phyloP scores from a whole-genome alignment of 2,888 invertebrate genomes.

The Acronicta alni region DNA sequence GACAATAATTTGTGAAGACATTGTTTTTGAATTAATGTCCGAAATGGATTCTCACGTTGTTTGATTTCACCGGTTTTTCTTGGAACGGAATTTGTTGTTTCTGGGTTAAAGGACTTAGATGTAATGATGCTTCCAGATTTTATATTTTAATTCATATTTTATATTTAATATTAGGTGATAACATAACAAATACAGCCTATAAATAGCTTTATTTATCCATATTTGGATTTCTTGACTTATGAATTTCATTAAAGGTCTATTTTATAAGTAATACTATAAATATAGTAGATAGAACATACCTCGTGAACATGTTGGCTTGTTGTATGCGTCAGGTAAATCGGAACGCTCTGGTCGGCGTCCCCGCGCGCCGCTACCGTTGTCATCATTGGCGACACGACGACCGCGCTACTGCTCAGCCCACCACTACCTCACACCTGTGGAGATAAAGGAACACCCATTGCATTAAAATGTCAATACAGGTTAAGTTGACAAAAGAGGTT shows the following conservation, averaged over 20 bases:
- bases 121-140: too few species aligned
- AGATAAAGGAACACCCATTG: neutral
- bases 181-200: too few species aligned
- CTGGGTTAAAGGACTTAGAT: too few species aligned
- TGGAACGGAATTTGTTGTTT: neutral
- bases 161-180: too few species aligned
- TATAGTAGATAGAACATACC: conserved; percentile 61
- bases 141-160: too few species aligned
- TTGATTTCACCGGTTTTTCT: conserved; percentile 8
- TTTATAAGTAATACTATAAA: too few species aligned
- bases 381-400: conserved; percentile 80
- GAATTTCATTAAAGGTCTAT: too few species aligned
- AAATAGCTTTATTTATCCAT: too few species aligned
- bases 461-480: too few species aligned
- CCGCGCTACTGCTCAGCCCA: conserved; percentile 62
- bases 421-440: conserved; percentile 60
- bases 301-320: conserved; percentile 85
- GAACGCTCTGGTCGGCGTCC: conserved; percentile 83
- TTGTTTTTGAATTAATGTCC: neutral
- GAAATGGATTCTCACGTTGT: conserved; percentile 6
- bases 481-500: too few species aligned
- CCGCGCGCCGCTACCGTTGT: conserved; percentile 78
- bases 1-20: conserved; percentile 6
- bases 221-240: too few species aligned
- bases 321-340: conserved; percentile 69